These are phyloP conservation scores for Platalea minor DNA, from an alignment of 2,797 vertebrate genomes.

Conservation along the genomic window DNA sequence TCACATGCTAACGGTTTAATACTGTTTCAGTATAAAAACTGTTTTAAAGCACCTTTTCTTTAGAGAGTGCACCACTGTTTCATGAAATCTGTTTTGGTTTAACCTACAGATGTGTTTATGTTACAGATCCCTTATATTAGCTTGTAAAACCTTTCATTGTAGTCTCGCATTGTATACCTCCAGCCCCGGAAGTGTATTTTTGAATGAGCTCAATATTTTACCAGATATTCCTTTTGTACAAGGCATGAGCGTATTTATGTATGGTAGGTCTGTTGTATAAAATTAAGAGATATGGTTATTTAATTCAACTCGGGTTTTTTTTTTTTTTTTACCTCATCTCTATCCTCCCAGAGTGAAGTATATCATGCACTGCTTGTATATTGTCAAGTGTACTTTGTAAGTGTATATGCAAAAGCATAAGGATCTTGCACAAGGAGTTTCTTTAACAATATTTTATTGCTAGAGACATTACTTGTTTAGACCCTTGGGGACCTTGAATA, in stretches of 20 bases:
- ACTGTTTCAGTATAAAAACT: not conserved
- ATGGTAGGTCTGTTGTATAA: not conserved
- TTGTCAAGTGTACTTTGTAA: not conserved
- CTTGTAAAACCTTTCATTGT: conserved; percentile 35
- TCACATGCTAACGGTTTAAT: not conserved
- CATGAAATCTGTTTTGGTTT: conserved; percentile 30
- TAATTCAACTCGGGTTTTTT: not conserved
- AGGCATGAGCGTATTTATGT: not conserved
- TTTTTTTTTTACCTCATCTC: not conserved
- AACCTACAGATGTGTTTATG: conserved; percentile 42
- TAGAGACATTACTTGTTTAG: conserved; percentile 70
- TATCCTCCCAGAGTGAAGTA: not conserved
- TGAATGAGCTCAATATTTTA: conserved; percentile 1
- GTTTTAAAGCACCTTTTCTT: not conserved
- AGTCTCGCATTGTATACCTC: not conserved
- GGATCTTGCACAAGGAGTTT: conserved; percentile 22
- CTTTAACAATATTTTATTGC: conserved; percentile 69
- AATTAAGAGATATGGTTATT: not conserved
- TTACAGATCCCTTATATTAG: conserved; percentile 11
- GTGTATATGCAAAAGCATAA: not conserved
- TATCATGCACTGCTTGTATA: not conserved
- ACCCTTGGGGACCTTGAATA: conserved; percentile 68
- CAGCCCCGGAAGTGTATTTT: not conserved
- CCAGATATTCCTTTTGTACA: not conserved
- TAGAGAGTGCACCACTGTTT: not conserved